A percentile compares a stretch with the other conserved stretches of the same genome.
Evolutionary conservation across 2,888 invertebrate species (phyloP).

Genomic region (Podabrus alpinus): DNA sequence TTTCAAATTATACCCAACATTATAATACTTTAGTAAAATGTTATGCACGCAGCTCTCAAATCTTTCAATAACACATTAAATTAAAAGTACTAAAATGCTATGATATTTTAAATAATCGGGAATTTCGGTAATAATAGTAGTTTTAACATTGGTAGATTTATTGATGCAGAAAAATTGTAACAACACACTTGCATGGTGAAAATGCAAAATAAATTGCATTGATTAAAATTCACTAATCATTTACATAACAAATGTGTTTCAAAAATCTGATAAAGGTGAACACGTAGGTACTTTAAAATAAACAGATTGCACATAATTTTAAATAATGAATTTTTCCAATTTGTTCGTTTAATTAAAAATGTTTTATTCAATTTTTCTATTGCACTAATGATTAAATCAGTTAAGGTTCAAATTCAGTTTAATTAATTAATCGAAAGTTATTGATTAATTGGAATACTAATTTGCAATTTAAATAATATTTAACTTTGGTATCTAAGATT

Average conservation of each 20-base stretch:
- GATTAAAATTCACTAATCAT: not conserved
- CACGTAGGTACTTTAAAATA: not conserved
- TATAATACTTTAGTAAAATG: not conserved
- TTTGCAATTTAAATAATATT: constrained; percentile 34
- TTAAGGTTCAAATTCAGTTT: not conserved
- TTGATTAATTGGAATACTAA: constrained; percentile 28
- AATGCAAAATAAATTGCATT: not conserved
- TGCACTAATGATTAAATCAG: not conserved
- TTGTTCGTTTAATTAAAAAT: not conserved
- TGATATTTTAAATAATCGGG: not conserved
- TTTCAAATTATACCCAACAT: not conserved
- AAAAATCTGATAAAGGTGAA: not conserved
- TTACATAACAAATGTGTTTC: not conserved
- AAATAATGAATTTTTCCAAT: not conserved
- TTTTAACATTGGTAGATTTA: not conserved
- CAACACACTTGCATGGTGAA: not conserved
- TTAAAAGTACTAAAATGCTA: not conserved
- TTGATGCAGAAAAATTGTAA: not conserved
- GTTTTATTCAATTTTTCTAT: not conserved
- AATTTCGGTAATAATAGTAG: not conserved
- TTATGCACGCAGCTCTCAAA: no score
- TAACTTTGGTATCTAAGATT: constrained; percentile 21
- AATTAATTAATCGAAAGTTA: constrained; percentile 31
- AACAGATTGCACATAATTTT: not conserved
- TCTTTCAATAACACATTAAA: not conserved